phyloP scores from a whole-genome alignment of 1,140 invertebrate genomes.

The Papilio glaucus region DNA sequence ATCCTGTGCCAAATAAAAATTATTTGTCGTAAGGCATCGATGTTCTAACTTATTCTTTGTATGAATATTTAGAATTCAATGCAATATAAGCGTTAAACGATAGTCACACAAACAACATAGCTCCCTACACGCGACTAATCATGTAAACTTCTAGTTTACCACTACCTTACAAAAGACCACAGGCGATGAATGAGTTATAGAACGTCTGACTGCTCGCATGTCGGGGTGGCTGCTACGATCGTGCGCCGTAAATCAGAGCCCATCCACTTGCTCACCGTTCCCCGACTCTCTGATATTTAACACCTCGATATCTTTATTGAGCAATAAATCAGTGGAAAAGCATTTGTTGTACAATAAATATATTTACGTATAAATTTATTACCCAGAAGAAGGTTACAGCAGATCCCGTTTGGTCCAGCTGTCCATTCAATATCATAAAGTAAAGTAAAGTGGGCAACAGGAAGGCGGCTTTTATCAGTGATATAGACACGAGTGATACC shows the following conservation, averaged over 20 bases:
- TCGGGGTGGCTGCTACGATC: constrained; percentile 36
- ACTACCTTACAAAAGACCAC: constrained; percentile 1
- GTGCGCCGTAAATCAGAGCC: constrained; percentile 44
- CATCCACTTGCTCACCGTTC: constrained; percentile 34
- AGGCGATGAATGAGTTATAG: constrained; percentile 25
- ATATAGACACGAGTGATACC: too few relatives aligned
- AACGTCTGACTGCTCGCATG: constrained; percentile 9
- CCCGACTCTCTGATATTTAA: constrained; percentile 49
- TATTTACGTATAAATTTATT: constrained; percentile 27
- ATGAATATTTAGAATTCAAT: background rate
- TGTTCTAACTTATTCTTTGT: background rate
- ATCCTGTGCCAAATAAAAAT: background rate
- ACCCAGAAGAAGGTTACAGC: constrained; percentile 15
- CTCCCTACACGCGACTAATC: background rate
- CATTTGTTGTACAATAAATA: constrained; percentile 45
- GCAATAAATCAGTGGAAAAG: constrained; percentile 48
- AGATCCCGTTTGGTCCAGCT: background rate
- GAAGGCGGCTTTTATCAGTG: too few relatives aligned
- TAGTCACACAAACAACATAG: background rate
- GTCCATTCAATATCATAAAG: too few relatives aligned
- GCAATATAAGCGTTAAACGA: too few relatives aligned
- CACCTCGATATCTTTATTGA: constrained; percentile 50
- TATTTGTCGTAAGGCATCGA: background rate
- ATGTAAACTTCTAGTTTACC: background rate
- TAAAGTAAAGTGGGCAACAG: too few relatives aligned